Conservation (phyloP, 2,113 vertebrate species). For the Sceloporus tristichus region DNA sequence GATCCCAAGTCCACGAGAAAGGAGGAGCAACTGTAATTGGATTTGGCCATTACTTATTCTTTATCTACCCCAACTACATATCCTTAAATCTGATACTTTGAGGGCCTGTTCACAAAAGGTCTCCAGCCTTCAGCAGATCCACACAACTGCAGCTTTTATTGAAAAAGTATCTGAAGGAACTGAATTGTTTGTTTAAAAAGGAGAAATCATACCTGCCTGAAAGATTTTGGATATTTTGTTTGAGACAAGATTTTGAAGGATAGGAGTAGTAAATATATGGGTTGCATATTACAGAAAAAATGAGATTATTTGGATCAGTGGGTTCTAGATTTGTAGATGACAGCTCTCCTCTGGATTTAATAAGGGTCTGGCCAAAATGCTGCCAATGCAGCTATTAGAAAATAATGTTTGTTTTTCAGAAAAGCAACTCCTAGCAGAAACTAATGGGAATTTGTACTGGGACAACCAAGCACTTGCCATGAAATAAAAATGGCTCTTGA, state of each 20-base stretch:
- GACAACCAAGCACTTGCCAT: background rate
- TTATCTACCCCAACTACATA: background rate
- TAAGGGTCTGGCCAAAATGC: background rate
- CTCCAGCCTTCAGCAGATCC: background rate
- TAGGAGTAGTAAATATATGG: background rate
- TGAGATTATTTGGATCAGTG: background rate
- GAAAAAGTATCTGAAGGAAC: background rate
- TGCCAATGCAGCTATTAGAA: background rate
- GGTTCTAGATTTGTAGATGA: background rate
- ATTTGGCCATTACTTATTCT: background rate
- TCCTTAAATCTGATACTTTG: background rate
- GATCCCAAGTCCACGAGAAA: too few relatives aligned
- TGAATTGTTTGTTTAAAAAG: background rate
- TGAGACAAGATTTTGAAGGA: background rate
- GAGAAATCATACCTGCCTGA: background rate
- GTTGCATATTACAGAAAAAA: background rate
- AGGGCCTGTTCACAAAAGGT: background rate
- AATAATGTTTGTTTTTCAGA: too few relatives aligned
- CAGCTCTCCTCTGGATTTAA: background rate
- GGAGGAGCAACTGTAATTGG: too few relatives aligned
- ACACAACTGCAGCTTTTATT: background rate
- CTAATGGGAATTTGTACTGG: background rate
- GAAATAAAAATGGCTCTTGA: background rate
- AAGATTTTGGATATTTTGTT: background rate
- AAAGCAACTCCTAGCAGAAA: background rate